Conservation (phyloP, 1,140 invertebrate genomes). For the Lanistes nyassanus region DNA sequence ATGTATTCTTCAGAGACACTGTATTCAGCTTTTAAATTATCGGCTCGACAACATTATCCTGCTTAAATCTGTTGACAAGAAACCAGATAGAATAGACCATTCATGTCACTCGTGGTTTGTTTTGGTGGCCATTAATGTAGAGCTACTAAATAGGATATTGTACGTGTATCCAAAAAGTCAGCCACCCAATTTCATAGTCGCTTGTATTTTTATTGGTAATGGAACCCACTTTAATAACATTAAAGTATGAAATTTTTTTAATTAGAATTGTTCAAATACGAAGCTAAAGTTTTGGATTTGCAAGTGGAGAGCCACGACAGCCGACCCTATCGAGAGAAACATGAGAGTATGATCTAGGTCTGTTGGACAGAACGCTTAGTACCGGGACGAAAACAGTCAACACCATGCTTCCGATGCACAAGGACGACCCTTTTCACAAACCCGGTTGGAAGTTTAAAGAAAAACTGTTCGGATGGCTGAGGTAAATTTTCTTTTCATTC, state of each 20-base stretch:
- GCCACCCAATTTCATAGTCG: constrained; percentile 17
- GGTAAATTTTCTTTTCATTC: constrained; percentile 49
- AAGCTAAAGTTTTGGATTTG: no score
- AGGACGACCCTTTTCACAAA: constrained; percentile 63
- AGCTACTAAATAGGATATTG: not conserved
- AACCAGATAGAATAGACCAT: not conserved
- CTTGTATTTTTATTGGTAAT: not conserved
- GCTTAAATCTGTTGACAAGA: not conserved
- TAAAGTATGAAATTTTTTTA: no score
- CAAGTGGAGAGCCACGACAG: no score
- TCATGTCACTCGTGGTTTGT: constrained; percentile 17
- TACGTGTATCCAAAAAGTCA: not conserved
- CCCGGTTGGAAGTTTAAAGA: constrained; percentile 62
- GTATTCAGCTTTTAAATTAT: not conserved
- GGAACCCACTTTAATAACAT: no score
- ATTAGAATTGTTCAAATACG: no score
- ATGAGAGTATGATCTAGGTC: no score
- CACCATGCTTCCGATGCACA: constrained; percentile 67
- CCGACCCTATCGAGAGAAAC: no score
- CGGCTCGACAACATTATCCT: not conserved
- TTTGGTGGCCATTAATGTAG: constrained; percentile 19
- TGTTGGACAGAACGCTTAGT: no score
- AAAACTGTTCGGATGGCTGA: constrained; percentile 66
- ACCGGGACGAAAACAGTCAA: not conserved
- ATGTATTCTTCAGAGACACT: not conserved